Base-by-base conservation (phyloP, 1,140 invertebrate genomes). In the Thaumatotibia leucotreta region DNA sequence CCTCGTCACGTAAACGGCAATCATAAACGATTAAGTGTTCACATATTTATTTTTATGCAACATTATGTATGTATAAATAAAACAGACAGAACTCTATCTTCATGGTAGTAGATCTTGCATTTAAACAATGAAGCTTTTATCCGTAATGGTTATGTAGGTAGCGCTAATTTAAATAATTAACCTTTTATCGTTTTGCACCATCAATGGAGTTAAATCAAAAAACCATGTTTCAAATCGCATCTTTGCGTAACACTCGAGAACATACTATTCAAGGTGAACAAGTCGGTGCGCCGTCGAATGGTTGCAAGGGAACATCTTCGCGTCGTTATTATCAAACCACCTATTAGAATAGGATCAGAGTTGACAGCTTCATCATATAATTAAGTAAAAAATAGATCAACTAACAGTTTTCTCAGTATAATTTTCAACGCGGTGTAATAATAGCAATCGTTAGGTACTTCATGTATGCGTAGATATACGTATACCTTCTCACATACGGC, bases 201-300 rank as follows among this genome's bases (percentile, higher is more conserved):
- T 58, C 52, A 58, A 29, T 58, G 52, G 11, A 58, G 24, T 58
- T 14, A 58, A 29, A 58, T 58, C 52, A 81, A 79, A 69, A 73
- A 63, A 65, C 66, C 68, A 72, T 68, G 74, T 65, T 85, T 86
- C 73, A 76, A 77, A 74, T 67, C 75, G 67, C 74, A 67, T 67
- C 73, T 82, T 83, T 86, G 83, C 82, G 82, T 79, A 66, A 66
- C 74, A 70, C 63, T 68, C 70, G 74, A 72, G 73, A 79, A 73
- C 70, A 76, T 77, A n/a, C n/a, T n/a, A 83, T 82, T 86, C 86
- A 89, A 89, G 84, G 86, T 89, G 80, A 89, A 63, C 86, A 62
- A 65, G 84, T 89, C 73, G 32, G 22, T 31, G 9, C 70, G 31
- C 68, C 71, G 74, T 68, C 72, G 62, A 27, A 27, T 27, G 52